Percentiles rank a stretch among this genome's conserved stretches.
These are phyloP conservation scores for Sarcophaga carnaria DNA, from an alignment of 2,888 invertebrate species.

Conservation along the genomic window DNA sequence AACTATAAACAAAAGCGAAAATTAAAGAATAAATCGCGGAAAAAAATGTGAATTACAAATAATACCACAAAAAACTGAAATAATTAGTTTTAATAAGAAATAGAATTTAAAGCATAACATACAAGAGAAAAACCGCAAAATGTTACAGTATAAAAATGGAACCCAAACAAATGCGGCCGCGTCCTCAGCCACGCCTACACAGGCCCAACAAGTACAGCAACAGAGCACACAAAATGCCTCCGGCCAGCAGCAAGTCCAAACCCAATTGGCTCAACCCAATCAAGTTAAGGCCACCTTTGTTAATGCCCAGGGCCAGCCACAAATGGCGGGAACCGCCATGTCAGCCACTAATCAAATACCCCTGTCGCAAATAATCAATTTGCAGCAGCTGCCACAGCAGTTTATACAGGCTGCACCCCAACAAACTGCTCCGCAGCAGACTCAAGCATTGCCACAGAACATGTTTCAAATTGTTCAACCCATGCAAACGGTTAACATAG, in stretches of 20 bases:
- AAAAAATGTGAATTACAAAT: slow-evolving; percentile 5
- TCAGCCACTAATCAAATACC: slow-evolving; percentile 69
- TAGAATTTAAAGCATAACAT: background rate
- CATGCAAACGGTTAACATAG: slow-evolving; percentile 95
- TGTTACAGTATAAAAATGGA: slow-evolving; percentile 78
- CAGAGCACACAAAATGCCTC: slow-evolving; percentile 57
- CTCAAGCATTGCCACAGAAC: slow-evolving; percentile 75
- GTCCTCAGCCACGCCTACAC: slow-evolving; percentile 65
- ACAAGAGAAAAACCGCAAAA: slow-evolving; percentile 62
- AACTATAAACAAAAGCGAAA: slow-evolving; percentile 60
- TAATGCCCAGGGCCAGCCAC: slow-evolving; percentile 65
- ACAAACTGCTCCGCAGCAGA: slow-evolving; percentile 55
- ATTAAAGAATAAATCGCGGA: slow-evolving; percentile 12
- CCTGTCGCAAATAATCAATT: slow-evolving; percentile 78
- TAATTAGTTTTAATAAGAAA: background rate
- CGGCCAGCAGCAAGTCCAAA: slow-evolving; percentile 67
- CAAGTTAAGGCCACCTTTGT: slow-evolving; percentile 74
- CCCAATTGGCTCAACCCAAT: slow-evolving; percentile 69
- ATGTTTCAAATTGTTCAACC: slow-evolving; percentile 85
- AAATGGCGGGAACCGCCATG: slow-evolving; percentile 57
- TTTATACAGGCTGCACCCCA: slow-evolving; percentile 72
- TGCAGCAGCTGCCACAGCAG: slow-evolving; percentile 77
- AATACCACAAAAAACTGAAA: background rate
- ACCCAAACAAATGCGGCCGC: slow-evolving; percentile 61
- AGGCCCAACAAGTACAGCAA: slow-evolving; percentile 64